Evolutionary conservation across 2,113 vertebrate genomes (phyloP), one percentile per base, ranked within the genome.

Genomic region (Perca schrenkii): DNA sequence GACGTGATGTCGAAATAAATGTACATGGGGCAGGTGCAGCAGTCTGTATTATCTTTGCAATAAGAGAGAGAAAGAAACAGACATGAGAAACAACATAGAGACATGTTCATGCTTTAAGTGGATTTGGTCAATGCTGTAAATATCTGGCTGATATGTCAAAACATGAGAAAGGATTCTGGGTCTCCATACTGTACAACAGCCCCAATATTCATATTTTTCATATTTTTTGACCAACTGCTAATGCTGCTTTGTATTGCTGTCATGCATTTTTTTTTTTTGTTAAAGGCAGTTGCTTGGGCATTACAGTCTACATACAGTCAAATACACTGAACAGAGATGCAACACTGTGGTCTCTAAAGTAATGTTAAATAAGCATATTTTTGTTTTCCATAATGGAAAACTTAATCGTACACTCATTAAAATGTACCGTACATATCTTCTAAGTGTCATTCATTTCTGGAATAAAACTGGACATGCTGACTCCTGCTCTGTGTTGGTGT

Each of bases 1-100:
- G 87, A 88, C 53, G 84, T 88, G 86, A 85, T 71, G 91, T 87
- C 87, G 90, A 93, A 92, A 91, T 88, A 87, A 93, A 89, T 84
- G 91, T 90, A 91, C 86, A 91, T 66, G 73, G 76, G 81, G 81
- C 81, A 85, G 89, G 85, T 80, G 84, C 91, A 90, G 87, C 83
- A 54, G 82, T 87, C 90, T 85, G 83, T 78, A 76, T 77, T 69
- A 53, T 82, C 89, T 91, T 86, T 83, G 74, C 65, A 72, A 69
- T 6, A 62, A 70, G 53, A 78, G 61, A 84, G 71, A 86, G 16
- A 84, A 16, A 86, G 34, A 83, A 70, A 86, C 11, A 66, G 74
- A 31, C 61, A 56, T 86, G 72, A 80, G 76, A 73, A 76, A 75
- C 19, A 46, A 82, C 12, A 70, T 12, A 74, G 43, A 46, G 46